Base-by-base conservation (phyloP, 2,888 invertebrate genomes). In the Itoplectis maculator region DNA sequence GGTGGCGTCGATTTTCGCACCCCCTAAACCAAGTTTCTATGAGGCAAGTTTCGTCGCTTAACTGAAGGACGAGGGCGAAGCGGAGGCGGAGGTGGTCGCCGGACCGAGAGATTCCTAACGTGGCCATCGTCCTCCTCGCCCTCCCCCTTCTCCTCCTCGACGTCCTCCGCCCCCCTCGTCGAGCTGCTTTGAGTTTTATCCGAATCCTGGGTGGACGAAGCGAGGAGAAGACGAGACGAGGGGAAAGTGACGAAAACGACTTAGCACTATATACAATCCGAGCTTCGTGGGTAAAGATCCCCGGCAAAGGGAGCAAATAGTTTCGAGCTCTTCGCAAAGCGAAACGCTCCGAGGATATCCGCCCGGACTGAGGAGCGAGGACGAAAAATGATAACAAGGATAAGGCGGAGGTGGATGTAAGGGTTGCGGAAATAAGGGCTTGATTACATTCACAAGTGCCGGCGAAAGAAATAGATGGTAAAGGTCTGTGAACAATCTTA, bases 1-100 rank as follows among this genome's bases (percentile, higher is more conserved):
- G 69, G 47, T 49, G 74, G 66, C 78, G 65, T 66, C 78, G 70
- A 79, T 82, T 82, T 70, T 65, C 65, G 37, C 75, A 45, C 23
- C 63, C 79, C 69, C 47, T 23, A 8, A n/a, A 15, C 45, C 29
- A 79, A 82, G 49, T 84, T 82, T 84, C 68, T 79, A 84, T 42
- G 84, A 84, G 78, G 42, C 82, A 84, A 84, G 79, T 84, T 59
- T 84, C 63, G 61, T 69, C 76, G 47, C 72, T 73, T 79, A 79
- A 79, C 56, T 79, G 73, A 68, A 11, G 37, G 6, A 29, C 29
- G 29, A 56, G 29, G 69, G 6, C 13, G 37, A 23, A n/a, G 20
- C 20, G 51, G 69, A 37, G 37, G 51, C 13, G 54, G 20, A n/a
- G 54, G 9, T 72, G 54, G 63, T n/a, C 51, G 68, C 45, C 65